Evolutionary conservation across 2,888 invertebrate species (phyloP).

Genomic region (Tachina lurida): DNA sequence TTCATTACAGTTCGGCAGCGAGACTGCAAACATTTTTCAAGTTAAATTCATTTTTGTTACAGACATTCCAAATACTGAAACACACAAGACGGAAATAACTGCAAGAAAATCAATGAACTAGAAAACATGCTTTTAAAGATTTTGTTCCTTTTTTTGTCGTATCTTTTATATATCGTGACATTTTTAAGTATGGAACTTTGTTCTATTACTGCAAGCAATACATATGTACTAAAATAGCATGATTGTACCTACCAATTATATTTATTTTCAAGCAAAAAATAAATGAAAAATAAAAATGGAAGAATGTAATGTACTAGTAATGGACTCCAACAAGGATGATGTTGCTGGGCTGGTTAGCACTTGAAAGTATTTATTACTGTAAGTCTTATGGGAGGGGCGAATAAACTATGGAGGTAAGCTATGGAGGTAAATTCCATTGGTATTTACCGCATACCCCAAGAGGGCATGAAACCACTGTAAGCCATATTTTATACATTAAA

Average conservation of each 20-base stretch:
- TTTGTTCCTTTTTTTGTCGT: neutral
- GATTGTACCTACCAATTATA: conserved; percentile 11
- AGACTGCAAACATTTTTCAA: neutral
- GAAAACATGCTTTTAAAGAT: conserved; percentile 12
- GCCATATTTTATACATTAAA: neutral
- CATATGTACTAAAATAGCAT: neutral
- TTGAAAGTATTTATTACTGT: conserved; percentile 24
- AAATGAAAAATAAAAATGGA: too few species aligned
- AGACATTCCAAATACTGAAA: neutral
- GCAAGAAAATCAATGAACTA: conserved; percentile 31
- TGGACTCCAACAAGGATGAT: conserved; percentile 10
- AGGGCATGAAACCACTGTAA: neutral
- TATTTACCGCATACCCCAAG: neutral
- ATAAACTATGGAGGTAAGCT: neutral
- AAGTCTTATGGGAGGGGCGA: neutral
- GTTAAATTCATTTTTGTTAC: neutral
- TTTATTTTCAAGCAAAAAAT: neutral
- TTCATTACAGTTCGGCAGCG: neutral
- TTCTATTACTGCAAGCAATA: neutral
- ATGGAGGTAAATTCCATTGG: conserved; percentile 12
- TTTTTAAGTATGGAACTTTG: conserved; percentile 22
- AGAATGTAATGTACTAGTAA: conserved; percentile 4
- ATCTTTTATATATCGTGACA: conserved; percentile 15
- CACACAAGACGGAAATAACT: neutral
- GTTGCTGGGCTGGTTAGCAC: conserved; percentile 12